Conservation (phyloP, 2,797 vertebrate species). For the Brachyrhaphis roseni region DNA sequence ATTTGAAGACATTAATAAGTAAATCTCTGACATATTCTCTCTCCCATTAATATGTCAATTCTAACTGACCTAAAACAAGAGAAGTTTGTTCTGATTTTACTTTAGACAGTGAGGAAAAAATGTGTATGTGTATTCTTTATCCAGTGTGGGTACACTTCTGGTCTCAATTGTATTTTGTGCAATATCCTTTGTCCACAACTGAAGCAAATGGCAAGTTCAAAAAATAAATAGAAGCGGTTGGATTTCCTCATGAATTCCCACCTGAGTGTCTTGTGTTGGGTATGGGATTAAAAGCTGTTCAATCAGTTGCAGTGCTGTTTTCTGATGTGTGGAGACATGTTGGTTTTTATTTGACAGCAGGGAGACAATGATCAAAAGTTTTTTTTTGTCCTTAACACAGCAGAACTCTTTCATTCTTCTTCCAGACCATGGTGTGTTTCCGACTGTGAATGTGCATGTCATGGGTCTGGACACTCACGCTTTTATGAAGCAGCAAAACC, state of each 20-base stretch:
- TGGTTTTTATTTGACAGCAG: background rate
- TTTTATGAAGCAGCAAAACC: conserved; percentile 5
- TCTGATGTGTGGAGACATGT: background rate
- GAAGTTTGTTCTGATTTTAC: no score
- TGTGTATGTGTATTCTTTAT: background rate
- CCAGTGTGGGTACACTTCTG: background rate
- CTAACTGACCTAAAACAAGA: no score
- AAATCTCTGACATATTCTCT: background rate
- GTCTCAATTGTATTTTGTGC: background rate
- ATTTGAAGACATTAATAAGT: background rate
- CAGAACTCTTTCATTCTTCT: background rate
- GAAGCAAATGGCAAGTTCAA: background rate
- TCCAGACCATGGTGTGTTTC: background rate
- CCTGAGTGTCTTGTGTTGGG: background rate
- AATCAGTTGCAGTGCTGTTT: background rate
- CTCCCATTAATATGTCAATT: background rate
- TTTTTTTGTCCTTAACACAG: background rate
- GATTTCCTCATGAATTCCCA: background rate
- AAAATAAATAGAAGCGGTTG: background rate
- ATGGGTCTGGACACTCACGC: background rate
- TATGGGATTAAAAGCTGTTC: background rate
- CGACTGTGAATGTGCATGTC: background rate
- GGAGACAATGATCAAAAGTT: background rate
- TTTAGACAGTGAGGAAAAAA: no score
- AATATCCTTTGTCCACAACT: background rate